Conservation (phyloP, 2,888 invertebrate species). For the Meteorus colon region DNA sequence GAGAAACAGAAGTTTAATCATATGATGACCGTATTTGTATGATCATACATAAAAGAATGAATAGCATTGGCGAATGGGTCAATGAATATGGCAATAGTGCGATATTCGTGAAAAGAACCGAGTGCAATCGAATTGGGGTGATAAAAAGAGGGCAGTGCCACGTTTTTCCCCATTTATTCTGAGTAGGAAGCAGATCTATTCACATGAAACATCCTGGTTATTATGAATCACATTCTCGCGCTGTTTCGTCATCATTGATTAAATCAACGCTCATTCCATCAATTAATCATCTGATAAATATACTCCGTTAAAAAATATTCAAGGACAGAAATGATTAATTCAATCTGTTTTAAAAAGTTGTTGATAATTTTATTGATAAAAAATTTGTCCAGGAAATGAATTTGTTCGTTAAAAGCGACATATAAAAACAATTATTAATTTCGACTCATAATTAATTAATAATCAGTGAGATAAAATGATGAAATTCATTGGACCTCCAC, state of each 20-base stretch:
- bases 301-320: not conserved
- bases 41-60: constrained; percentile 41
- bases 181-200: constrained; percentile 51
- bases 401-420: too few relatives aligned
- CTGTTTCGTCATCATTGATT: constrained; percentile 32
- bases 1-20: constrained; percentile 57
- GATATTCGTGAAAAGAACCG: constrained; percentile 29
- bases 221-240: constrained; percentile 32
- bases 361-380: too few relatives aligned
- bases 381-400: too few relatives aligned
- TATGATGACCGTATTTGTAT: constrained; percentile 63
- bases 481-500: too few relatives aligned
- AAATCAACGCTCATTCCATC: constrained; percentile 36
- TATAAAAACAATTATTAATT: too few relatives aligned
- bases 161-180: constrained; percentile 45
- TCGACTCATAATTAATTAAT: too few relatives aligned
- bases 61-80: constrained; percentile 9
- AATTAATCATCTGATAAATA: not conserved
- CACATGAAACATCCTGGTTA: constrained; percentile 34
- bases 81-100: constrained; percentile 27
- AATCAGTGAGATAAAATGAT: too few relatives aligned
- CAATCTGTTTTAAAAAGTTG: too few relatives aligned
- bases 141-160: constrained; percentile 51
- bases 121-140: not conserved
- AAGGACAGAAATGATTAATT: too few relatives aligned